Evolutionary conservation across 2,888 invertebrate genomes (phyloP).

Genomic region (Salpingus planirostris): DNA sequence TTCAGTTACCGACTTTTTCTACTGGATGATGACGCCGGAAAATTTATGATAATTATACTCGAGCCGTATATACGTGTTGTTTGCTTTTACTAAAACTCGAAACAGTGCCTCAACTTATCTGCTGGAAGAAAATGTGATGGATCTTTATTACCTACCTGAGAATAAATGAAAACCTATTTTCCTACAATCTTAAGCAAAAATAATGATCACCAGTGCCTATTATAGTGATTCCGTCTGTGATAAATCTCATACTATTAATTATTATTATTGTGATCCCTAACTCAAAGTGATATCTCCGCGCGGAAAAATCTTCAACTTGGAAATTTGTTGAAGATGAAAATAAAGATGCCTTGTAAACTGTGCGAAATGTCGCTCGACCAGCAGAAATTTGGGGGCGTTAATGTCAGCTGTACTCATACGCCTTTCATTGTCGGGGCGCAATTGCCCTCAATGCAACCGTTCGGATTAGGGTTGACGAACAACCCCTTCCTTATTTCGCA

Average conservation of each 20-base stretch:
- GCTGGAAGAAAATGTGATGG: no score
- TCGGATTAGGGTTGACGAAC: slow-evolving; percentile 39
- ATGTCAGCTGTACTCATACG: slow-evolving; percentile 33
- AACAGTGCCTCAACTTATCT: no score
- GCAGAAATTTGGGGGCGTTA: slow-evolving; percentile 27
- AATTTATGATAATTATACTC: slow-evolving; percentile 6
- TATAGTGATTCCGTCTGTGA: no score
- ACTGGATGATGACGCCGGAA: slow-evolving; percentile 8
- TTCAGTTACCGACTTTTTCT: slow-evolving; percentile 5
- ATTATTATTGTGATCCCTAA: slow-evolving; percentile 27
- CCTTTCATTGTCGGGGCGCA: slow-evolving; percentile 26
- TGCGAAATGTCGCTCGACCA: slow-evolving; percentile 36
- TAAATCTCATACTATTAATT: no score
- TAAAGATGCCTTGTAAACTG: slow-evolving; percentile 38
- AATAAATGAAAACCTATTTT: no score
- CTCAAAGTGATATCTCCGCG: slow-evolving; percentile 22
- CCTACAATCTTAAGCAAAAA: no score
- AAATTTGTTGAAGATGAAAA: no score
- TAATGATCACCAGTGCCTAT: no score
- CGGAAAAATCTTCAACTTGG: no score
- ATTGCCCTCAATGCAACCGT: slow-evolving; percentile 26
- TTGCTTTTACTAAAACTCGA: no score
- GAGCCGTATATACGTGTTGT: slow-evolving; percentile 3
- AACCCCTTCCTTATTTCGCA: slow-evolving; percentile 47
- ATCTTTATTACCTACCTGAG: no score